A percentile compares a stretch with the other conserved stretches of the same genome.
These are phyloP conservation scores for Hylomyscus alleni DNA, from an alignment of 2,797 vertebrate genomes.

Conservation along the genomic window DNA sequence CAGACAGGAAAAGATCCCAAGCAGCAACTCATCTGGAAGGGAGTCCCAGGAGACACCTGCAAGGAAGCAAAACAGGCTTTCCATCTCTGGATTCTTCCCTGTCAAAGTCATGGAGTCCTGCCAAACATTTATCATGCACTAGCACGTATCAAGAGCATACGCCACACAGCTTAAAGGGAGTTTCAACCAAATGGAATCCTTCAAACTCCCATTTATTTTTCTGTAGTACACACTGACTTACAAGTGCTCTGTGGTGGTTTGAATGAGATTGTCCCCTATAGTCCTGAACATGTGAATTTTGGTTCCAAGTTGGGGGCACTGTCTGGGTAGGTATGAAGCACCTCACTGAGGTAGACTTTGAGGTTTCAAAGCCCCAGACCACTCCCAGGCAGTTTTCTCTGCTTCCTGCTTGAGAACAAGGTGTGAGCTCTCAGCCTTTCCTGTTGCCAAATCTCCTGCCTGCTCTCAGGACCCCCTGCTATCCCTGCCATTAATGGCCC, in stretches of 20 bases:
- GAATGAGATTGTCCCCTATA: not conserved
- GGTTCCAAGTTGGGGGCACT: not conserved
- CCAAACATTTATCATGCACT: no score
- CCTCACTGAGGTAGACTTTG: not conserved
- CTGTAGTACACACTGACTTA: not conserved
- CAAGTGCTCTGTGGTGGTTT: not conserved
- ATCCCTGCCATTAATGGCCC: no score
- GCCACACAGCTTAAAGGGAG: not conserved
- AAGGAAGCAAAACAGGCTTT: slow-evolving; percentile 18
- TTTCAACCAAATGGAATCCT: not conserved
- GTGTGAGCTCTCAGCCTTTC: not conserved
- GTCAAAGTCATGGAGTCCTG: not conserved
- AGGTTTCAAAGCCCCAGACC: not conserved
- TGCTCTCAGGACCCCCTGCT: not conserved
- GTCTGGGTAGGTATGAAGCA: not conserved
- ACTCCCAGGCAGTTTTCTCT: not conserved
- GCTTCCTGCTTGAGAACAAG: not conserved
- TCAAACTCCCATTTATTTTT: not conserved
- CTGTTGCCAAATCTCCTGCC: no score
- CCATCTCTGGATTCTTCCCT: not conserved
- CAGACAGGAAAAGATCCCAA: slow-evolving; percentile 92
- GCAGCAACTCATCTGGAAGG: slow-evolving; percentile 95
- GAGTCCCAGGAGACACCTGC: slow-evolving; percentile 93
- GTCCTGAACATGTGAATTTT: not conserved
- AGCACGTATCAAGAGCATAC: not conserved